A percentile compares a stretch with the other conserved stretches of the same genome.
Conservation (phyloP, 1,140 invertebrate genomes). For the Drosophila sp. region DNA sequence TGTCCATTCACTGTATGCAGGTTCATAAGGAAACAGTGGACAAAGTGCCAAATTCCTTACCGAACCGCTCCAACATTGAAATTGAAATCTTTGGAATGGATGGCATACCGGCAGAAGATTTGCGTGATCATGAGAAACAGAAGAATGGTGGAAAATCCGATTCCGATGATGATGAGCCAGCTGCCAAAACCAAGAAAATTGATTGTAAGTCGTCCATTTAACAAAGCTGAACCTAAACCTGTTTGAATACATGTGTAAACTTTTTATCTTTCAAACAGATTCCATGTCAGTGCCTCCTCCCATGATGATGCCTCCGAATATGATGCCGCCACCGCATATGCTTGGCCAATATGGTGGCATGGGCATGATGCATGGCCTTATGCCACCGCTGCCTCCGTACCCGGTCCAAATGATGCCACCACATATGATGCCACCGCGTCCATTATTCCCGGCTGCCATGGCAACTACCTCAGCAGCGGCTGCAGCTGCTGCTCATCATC, state of each 20-base stretch:
- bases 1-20: constrained; percentile 99
- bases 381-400: constrained; percentile 85
- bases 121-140: constrained; percentile 96
- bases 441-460: constrained; percentile 90
- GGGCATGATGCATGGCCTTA: constrained; percentile 84
- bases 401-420: constrained; percentile 86
- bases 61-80: constrained; percentile 98
- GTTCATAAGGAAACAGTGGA: constrained; percentile 99
- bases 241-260: not conserved
- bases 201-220: constrained; percentile 84
- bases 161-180: constrained; percentile 91
- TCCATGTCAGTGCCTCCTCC: constrained; percentile 83
- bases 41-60: constrained; percentile 99
- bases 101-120: constrained; percentile 98
- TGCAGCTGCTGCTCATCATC: constrained; percentile 59
- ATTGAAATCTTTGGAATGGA: constrained; percentile 99
- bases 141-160: constrained; percentile 88
- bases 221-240: not conserved
- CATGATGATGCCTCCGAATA: constrained; percentile 85
- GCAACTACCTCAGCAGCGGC: constrained; percentile 86
- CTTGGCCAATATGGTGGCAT: constrained; percentile 85
- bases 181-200: constrained; percentile 88
- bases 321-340: constrained; percentile 86
- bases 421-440: constrained; percentile 89
- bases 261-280: constrained; percentile 25